Base-by-base conservation (phyloP, 2,888 invertebrate genomes). In the Hydrotaea cyrtoneurina region DNA sequence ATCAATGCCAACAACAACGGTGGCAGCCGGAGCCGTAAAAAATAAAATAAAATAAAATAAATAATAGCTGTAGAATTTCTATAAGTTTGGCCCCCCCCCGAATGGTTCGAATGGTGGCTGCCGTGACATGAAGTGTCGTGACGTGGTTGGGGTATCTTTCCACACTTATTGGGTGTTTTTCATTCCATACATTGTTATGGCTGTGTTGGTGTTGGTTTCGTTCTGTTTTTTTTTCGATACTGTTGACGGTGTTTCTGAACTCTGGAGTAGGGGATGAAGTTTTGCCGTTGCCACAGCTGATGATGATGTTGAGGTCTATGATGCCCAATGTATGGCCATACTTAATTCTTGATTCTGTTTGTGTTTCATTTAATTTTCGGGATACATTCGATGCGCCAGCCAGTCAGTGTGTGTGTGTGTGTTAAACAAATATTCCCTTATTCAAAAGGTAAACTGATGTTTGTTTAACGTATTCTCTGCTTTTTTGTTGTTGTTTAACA, bases 121-220 rank as follows among this genome's bases (percentile, higher is more conserved):
- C 36, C 17, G 64, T 64, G 64, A 8, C 21, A 19, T 43, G 64
- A 64, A 13, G 43, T 66, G 69, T 10, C 15, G 21, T 66, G 69
- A 11, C 15, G 21, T 11, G 21, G 74, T 23, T 23, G 74, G 59
- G 59, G 59, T 46, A 59, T 74, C 43, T 26, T 74, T 46, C 26
- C n/a, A 62, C 43, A 57, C 36, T 57, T 62, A 74, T 74, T 62
- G 59, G 59, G 39, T 74, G 55, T 69, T 73, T 73, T 31, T 59
- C 26, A 74, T 21, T 31, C 8, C 69, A 69, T 23, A 66, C 21
- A 21, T 19, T 66, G 64, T 43, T 19, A 43, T 31, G 2, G 2
- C 7, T 31, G 31, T 31, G 2, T 31, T 7, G 31, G 31, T 31
- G 2, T 31, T 7, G 31, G 2, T 31, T 31, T 31, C 7, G 31